Evolutionary conservation across 1,140 invertebrate genomes (phyloP).

Genomic region (Zaprionus tsacasi): DNA sequence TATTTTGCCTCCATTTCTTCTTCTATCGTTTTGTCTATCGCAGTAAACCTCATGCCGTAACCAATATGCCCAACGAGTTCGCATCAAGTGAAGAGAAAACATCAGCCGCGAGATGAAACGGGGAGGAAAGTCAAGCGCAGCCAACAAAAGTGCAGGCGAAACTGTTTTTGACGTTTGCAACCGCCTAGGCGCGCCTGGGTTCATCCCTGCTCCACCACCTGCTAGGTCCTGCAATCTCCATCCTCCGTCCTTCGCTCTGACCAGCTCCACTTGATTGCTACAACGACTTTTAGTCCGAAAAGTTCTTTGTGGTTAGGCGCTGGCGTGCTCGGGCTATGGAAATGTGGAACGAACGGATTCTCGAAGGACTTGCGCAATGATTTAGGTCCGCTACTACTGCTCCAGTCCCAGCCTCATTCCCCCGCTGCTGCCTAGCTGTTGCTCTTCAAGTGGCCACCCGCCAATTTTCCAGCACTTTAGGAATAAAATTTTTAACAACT

Average conservation of each 20-base stretch:
- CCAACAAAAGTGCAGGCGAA: slow-evolving; percentile 53
- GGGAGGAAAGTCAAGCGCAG: slow-evolving; percentile 64
- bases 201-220: slow-evolving; percentile 20
- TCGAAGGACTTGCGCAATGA: slow-evolving; percentile 35
- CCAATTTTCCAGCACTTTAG: slow-evolving; percentile 77
- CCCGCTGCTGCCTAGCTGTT: slow-evolving; percentile 15
- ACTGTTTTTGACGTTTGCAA: slow-evolving; percentile 62
- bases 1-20: not conserved
- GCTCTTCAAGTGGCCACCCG: slow-evolving; percentile 62
- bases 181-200: slow-evolving; percentile 9
- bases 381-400: slow-evolving; percentile 16
- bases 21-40: not conserved
- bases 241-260: not conserved
- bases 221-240: not conserved
- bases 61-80: slow-evolving; percentile 32
- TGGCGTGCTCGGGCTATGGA: slow-evolving; percentile 26
- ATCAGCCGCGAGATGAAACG: slow-evolving; percentile 36
- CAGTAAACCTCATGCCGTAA: not conserved
- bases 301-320: slow-evolving; percentile 68
- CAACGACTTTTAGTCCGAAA: slow-evolving; percentile 72
- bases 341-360: slow-evolving; percentile 33
- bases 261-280: slow-evolving; percentile 65
- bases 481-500: slow-evolving; percentile 80
- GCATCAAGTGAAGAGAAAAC: slow-evolving; percentile 25
- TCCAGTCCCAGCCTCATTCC: not conserved